Evolutionary conservation across 2,797 vertebrate genomes (phyloP).

Genomic region (Myripristis jacobus): DNA sequence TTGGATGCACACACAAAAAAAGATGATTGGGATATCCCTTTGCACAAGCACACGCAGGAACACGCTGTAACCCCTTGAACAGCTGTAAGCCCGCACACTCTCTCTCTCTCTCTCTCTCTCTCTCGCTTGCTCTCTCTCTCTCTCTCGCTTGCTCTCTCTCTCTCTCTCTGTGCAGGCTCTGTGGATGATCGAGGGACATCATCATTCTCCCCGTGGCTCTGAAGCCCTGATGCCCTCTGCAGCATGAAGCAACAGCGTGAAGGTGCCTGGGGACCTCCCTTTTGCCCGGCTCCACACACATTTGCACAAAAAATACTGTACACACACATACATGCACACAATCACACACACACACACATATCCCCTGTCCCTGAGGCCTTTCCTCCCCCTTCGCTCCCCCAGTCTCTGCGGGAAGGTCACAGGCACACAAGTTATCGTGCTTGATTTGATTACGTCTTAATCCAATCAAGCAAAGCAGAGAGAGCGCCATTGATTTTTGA

Average conservation of each 20-base stretch:
- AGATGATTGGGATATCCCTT: no score
- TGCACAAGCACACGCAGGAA: slow-evolving; percentile 11
- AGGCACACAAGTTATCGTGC: slow-evolving; percentile 76
- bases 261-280: slow-evolving; percentile 33
- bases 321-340: slow-evolving; percentile 11
- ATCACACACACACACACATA: no score
- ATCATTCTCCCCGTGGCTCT: slow-evolving; percentile 23
- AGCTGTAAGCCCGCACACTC: slow-evolving; percentile 1
- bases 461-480: slow-evolving; percentile 81
- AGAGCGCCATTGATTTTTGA: slow-evolving; percentile 78
- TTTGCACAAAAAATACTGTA: slow-evolving; percentile 31
- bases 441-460: slow-evolving; percentile 84
- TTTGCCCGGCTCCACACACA: slow-evolving; percentile 22
- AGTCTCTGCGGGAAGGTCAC: slow-evolving; percentile 76
- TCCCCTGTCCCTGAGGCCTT: slow-evolving; percentile 34
- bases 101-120: not conserved
- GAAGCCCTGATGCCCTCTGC: slow-evolving; percentile 17
- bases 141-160: not conserved
- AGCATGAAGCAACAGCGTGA: slow-evolving; percentile 40
- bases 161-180: slow-evolving; percentile 16
- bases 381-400: slow-evolving; percentile 32
- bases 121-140: not conserved
- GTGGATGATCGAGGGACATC: not conserved
- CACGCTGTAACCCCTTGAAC: slow-evolving; percentile 19
- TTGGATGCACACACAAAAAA: no score